Evolutionary conservation across 2,888 invertebrate species (phyloP), one percentile per base, ranked within the genome.

Genomic region (Drosophila falleni): DNA sequence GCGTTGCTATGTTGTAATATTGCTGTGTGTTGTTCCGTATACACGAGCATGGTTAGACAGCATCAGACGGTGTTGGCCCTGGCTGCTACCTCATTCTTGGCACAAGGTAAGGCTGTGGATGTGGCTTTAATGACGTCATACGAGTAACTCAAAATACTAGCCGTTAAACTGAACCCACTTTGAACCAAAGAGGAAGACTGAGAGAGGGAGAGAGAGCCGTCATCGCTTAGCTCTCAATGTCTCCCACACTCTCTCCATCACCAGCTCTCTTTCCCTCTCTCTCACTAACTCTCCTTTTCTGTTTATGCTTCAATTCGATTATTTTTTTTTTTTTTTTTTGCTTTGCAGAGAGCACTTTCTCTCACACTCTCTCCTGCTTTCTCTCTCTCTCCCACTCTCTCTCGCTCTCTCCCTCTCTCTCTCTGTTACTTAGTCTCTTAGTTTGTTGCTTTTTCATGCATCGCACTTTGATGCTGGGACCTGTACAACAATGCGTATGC

Each of bases 81-180:
- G 73, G 64, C 68, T 64, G 68, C 67, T 70, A 67, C 65, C 74
- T 68, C 68, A 71, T 71, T 64, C 77, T 79, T 81, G 70, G 71
- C 16, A 71, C 82, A 86, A 86, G 86, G 86, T 86, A 80, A 86
- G 77, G 80, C 76, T 29, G 29, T 23, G 23, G 23, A 23, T 3
- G 68, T 61, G 68, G 84, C 75, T 81, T 86, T 85, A 73, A 89
- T 86, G 86, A 86, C 86, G 86, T 86, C 86, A 86, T 86, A 61
- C 74, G 65, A 39, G 64, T 41, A 80, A 81, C 78, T 76, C 69
- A 71, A 74, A 77, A 71, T 71, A 71, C 63, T 66, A 74, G 63
- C 74, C 89, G 80, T 75, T 75, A 75, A 74, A 64, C 74, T 58
- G 60, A 73, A 65, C 59, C 44, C 39, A 67, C 50, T 49, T 26